Evolutionary conservation across 2,888 invertebrate genomes (phyloP).

Genomic region (Malacosoma neustria): DNA sequence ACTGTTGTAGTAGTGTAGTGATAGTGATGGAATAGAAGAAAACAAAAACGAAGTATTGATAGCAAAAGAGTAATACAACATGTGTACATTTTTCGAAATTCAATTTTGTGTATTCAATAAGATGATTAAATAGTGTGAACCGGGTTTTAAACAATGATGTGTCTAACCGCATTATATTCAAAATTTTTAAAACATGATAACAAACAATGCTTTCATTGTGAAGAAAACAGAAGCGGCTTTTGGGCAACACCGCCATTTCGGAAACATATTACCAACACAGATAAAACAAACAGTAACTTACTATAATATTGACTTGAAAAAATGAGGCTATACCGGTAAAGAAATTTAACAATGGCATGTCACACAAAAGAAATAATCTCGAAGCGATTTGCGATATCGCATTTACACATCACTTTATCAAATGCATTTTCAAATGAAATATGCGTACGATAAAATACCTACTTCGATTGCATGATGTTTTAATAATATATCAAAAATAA

Average conservation of each 20-base stretch:
- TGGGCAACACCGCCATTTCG: constrained; percentile 47
- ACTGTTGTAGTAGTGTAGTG: too few species aligned
- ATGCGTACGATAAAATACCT: too few species aligned
- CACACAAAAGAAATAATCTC: constrained; percentile 29
- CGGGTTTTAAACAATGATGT: constrained; percentile 2
- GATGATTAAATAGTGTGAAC: not conserved
- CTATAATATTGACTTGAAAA: constrained; percentile 42
- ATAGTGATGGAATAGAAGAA: too few species aligned
- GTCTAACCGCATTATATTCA: not conserved
- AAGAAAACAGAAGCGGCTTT: constrained; percentile 44
- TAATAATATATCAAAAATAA: too few species aligned
- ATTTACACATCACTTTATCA: too few species aligned
- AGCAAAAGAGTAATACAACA: too few species aligned
- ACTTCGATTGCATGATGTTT: too few species aligned
- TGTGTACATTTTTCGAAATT: too few species aligned
- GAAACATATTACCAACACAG: constrained; percentile 50
- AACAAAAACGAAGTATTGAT: too few species aligned
- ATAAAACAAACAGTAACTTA: constrained; percentile 47
- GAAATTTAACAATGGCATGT: constrained; percentile 49
- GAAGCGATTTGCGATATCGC: constrained; percentile 37
- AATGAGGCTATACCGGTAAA: constrained; percentile 37
- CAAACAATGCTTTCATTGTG: constrained; percentile 6
- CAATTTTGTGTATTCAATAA: too few species aligned
- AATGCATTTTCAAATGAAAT: too few species aligned
- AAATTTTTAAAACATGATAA: not conserved